Evolutionary conservation across 1,140 invertebrate species (phyloP).

Genomic region (roundworm (Caenorhabditis elegans)): DNA sequence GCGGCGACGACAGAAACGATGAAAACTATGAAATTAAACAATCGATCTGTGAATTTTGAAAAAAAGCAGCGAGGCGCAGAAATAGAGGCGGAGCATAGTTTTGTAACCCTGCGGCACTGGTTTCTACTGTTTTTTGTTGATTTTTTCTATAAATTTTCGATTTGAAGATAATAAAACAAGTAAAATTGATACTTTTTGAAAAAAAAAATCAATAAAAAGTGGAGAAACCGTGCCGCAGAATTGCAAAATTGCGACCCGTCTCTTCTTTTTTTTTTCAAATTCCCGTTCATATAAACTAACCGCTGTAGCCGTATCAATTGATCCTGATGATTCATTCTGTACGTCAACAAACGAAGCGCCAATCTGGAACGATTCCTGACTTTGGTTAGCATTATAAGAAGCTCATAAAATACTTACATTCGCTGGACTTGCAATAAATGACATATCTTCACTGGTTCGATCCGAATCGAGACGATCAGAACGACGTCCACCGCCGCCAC

Average conservation of each 20-base stretch:
- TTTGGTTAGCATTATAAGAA: background rate
- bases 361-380: background rate
- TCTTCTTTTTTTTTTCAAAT: background rate
- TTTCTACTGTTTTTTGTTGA: too few species aligned
- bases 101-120: too few species aligned
- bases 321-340: background rate
- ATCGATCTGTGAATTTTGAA: too few species aligned
- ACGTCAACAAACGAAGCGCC: background rate
- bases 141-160: too few species aligned
- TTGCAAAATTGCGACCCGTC: too few species aligned
- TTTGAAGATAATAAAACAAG: too few species aligned
- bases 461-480: background rate
- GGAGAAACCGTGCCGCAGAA: too few species aligned
- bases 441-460: background rate
- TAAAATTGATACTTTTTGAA: too few species aligned
- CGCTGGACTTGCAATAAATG: background rate
- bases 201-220: background rate
- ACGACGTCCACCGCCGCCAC: background rate
- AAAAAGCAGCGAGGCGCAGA: too few species aligned
- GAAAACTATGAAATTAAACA: too few species aligned
- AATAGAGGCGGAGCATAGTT: too few species aligned
- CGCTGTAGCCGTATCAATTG: background rate
- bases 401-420: background rate
- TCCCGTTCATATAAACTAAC: background rate
- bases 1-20: background rate